These are phyloP conservation scores for Enteromius argenteus DNA, from an alignment of 2,797 vertebrate genomes.

Conservation along the genomic window DNA sequence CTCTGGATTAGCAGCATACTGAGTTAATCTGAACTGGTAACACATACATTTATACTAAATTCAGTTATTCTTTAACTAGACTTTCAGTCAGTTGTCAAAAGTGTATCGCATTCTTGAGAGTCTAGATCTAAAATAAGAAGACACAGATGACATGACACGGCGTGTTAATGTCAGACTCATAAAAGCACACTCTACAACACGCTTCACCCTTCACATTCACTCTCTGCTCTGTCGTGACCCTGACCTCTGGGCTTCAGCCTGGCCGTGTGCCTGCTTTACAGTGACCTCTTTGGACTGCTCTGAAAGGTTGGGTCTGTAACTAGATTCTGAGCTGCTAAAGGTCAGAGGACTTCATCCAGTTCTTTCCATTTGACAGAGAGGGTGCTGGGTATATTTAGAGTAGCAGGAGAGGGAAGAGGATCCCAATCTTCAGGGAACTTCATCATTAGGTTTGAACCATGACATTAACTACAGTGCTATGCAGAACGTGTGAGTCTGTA, in stretches of 20 bases:
- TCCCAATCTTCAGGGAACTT: conserved; percentile 52
- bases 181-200: not conserved
- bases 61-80: not conserved
- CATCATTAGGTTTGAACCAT: conserved; percentile 66
- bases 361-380: conserved; percentile 68
- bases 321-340: conserved; percentile 80
- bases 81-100: not conserved
- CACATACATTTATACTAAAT: not conserved
- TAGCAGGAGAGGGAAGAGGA: conserved; percentile 47
- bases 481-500: conserved; percentile 39
- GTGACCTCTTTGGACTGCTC: conserved; percentile 66
- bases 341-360: conserved; percentile 72
- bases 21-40: not conserved
- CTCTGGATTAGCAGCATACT: not conserved
- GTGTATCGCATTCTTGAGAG: not conserved
- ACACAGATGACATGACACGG: not conserved
- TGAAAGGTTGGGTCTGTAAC: conserved; percentile 85
- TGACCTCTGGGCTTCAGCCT: conserved; percentile 72
- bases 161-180: not conserved
- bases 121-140: conserved; percentile 4
- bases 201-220: not conserved
- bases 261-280: conserved; percentile 55
- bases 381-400: conserved; percentile 71
- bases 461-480: conserved; percentile 74
- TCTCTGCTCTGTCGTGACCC: conserved; percentile 48